phyloP scores from a whole-genome alignment of 2,113 vertebrate genomes.

The Platanista minor region DNA sequence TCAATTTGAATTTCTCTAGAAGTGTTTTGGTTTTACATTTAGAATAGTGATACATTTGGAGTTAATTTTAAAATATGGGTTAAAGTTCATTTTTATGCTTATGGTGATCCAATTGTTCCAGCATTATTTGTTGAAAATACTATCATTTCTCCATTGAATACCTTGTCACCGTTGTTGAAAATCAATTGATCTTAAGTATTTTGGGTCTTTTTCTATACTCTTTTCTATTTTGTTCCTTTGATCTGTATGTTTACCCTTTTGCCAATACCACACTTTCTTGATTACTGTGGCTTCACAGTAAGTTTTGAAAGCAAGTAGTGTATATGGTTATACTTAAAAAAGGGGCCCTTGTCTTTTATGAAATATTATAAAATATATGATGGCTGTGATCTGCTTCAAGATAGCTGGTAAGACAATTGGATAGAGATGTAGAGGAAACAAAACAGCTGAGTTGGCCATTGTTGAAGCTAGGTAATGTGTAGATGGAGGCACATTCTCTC shows the following conservation, averaged over 20 bases:
- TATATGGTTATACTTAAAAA: neutral
- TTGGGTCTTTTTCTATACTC: neutral
- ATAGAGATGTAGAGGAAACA: neutral
- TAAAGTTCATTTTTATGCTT: neutral
- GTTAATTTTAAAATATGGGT: neutral
- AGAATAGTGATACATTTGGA: neutral
- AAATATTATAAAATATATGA: neutral
- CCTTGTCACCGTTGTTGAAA: neutral
- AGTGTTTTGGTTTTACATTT: neutral
- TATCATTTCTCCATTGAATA: neutral
- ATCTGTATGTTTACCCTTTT: neutral
- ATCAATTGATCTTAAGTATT: neutral
- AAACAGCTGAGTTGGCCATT: neutral
- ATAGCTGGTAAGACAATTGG: neutral
- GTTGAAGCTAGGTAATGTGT: neutral
- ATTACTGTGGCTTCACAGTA: neutral
- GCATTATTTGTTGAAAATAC: neutral
- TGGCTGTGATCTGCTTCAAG: neutral
- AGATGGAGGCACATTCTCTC: neutral
- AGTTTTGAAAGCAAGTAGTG: neutral
- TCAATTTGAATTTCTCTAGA: neutral
- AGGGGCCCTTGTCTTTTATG: neutral
- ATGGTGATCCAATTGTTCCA: neutral
- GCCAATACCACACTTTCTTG: neutral
- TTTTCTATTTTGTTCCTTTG: neutral